Evolutionary conservation across 1,140 invertebrate genomes (phyloP).

Genomic region (Pseudomyrmex flavicornis): DNA sequence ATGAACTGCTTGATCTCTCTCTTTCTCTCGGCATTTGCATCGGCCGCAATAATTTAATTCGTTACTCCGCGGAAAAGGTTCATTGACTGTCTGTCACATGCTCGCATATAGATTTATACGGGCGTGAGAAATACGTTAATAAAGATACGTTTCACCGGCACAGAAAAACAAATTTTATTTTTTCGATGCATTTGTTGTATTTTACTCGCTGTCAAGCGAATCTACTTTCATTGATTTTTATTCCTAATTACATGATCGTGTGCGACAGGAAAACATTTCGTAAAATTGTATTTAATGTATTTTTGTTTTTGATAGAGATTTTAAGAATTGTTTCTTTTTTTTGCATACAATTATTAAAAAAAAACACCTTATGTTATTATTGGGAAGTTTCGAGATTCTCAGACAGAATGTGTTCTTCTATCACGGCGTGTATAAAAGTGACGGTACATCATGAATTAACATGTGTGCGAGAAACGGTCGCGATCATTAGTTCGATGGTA

Average conservation of each 20-base stretch:
- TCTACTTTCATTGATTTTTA: constrained; percentile 9
- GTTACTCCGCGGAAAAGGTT: neutral
- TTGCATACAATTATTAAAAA: neutral
- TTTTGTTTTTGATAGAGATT: neutral
- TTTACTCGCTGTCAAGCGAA: neutral
- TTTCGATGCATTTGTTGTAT: neutral
- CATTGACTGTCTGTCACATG: neutral
- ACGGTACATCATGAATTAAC: constrained; percentile 4
- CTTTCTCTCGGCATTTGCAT: neutral
- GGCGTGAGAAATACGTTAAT: neutral
- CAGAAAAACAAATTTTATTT: neutral
- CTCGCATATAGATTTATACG: constrained; percentile 24
- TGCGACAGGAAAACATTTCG: neutral
- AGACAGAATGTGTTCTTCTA: neutral
- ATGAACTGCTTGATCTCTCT: neutral
- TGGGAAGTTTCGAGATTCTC: neutral
- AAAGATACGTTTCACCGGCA: neutral
- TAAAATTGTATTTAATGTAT: constrained; percentile 2
- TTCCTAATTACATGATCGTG: neutral
- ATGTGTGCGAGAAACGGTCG: neutral
- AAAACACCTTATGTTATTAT: neutral
- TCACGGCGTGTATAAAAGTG: constrained; percentile 4
- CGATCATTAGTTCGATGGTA: constrained; percentile 12
- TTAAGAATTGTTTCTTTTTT: neutral
- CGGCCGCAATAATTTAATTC: neutral